Evolutionary conservation across 2,113 vertebrate genomes (phyloP).

Genomic region (Agapornis roseicollis): DNA sequence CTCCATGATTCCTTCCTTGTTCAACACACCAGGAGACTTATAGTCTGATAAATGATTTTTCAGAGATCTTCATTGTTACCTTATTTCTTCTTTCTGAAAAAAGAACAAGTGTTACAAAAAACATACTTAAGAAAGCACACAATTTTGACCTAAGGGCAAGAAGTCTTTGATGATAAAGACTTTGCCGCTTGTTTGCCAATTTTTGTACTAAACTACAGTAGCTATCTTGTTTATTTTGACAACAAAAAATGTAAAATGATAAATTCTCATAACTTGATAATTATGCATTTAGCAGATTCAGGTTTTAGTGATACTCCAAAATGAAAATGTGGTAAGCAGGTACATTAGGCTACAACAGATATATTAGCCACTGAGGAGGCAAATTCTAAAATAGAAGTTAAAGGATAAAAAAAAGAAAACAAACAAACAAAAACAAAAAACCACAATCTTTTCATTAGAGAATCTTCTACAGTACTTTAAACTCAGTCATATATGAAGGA

Average conservation of each 20-base stretch:
- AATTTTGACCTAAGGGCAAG: slow-evolving; percentile 40
- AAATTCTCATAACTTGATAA: neutral
- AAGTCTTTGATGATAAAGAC: slow-evolving; percentile 25
- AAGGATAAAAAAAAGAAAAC: neutral
- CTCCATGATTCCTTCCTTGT: slow-evolving; percentile 64
- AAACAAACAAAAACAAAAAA: too few species aligned
- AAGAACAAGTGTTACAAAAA: slow-evolving; percentile 47
- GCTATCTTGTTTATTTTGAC: neutral
- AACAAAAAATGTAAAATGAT: neutral
- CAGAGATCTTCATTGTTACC: slow-evolving; percentile 61
- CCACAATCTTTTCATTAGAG: neutral
- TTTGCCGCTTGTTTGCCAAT: neutral
- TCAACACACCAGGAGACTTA: slow-evolving; percentile 58
- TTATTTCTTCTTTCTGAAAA: slow-evolving; percentile 36
- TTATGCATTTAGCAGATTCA: neutral
- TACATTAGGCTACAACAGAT: neutral
- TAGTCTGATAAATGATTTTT: slow-evolving; percentile 64
- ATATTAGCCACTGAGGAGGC: neutral
- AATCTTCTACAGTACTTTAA: neutral
- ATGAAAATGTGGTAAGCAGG: neutral
- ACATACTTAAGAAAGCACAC: slow-evolving; percentile 51
- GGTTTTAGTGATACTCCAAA: neutral
- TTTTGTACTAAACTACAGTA: neutral
- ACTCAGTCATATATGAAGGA: neutral
- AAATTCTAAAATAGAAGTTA: neutral